Percentiles rank a stretch among this genome's conserved stretches.
Evolutionary conservation across 2,113 vertebrate species (phyloP).

Genomic region (Terrapene triunguis): DNA sequence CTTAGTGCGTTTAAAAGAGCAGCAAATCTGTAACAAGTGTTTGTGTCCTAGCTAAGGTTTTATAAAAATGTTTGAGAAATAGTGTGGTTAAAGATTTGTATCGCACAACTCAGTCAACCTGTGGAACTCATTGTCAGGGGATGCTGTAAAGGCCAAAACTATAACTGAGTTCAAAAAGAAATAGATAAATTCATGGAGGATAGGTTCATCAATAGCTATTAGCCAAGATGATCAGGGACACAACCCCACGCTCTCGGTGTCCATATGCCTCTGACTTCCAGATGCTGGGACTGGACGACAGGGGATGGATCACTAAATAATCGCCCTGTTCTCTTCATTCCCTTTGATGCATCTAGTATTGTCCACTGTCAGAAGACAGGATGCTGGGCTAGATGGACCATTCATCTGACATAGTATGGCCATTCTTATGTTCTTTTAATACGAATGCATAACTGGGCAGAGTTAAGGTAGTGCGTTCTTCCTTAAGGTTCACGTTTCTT

Average conservation of each 20-base stretch:
- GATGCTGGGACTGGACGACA: background rate
- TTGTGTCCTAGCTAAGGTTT: accelerated
- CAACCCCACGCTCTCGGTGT: background rate
- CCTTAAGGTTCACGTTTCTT: background rate
- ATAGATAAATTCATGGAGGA: background rate
- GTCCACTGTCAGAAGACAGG: background rate
- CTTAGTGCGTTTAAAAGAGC: background rate
- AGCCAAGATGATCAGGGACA: background rate
- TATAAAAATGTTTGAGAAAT: background rate
- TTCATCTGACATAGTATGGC: background rate
- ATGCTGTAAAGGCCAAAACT: background rate
- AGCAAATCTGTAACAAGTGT: background rate
- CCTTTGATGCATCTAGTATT: background rate
- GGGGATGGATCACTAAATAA: background rate
- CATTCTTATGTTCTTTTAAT: background rate
- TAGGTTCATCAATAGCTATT: background rate
- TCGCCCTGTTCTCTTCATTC: background rate
- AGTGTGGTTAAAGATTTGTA: background rate
- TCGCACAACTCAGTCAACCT: background rate
- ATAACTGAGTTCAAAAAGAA: background rate
- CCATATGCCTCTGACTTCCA: background rate
- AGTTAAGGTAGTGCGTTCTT: background rate
- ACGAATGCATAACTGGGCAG: background rate
- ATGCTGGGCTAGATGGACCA: background rate
- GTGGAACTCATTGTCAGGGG: background rate